These are phyloP conservation scores for Chionoecetes opilio DNA, from an alignment of 1,140 invertebrate genomes.

Conservation along the genomic window DNA sequence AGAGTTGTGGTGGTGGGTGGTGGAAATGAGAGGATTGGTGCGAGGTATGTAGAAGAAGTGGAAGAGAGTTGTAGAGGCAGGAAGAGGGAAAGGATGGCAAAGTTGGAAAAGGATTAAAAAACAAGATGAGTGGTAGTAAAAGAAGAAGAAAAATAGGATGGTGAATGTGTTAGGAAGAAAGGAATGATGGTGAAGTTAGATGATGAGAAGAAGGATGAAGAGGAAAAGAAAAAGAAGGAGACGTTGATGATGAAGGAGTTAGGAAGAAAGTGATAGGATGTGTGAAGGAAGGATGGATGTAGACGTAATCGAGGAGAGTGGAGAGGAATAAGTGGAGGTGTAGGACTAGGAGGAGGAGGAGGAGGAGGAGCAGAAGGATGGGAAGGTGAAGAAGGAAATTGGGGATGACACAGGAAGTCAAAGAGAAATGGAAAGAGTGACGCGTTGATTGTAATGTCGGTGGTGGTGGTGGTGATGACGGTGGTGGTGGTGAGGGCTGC, in stretches of 20 bases:
- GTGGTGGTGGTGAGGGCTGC: no score
- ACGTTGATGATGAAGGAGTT: background rate
- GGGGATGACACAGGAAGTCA: background rate
- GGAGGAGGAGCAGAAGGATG: background rate
- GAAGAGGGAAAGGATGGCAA: background rate
- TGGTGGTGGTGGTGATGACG: no score
- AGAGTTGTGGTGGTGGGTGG: no score
- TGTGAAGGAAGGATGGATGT: slow-evolving; percentile 4
- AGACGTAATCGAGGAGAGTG: background rate
- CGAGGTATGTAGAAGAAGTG: background rate
- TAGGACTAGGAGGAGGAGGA: background rate
- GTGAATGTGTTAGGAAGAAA: background rate
- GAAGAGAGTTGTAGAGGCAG: background rate
- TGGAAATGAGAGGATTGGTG: background rate
- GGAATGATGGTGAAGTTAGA: background rate
- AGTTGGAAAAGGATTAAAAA: no score
- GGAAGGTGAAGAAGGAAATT: background rate
- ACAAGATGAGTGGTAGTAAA: background rate
- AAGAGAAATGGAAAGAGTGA: background rate
- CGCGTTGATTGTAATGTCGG: no score
- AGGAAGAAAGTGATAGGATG: background rate
- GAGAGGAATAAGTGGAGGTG: background rate
- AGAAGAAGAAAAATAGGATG: background rate
- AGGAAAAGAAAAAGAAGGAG: background rate
- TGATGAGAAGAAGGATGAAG: background rate